phyloP scores from a whole-genome alignment of 2,113 vertebrate genomes.

The Micromys minutus region DNA sequence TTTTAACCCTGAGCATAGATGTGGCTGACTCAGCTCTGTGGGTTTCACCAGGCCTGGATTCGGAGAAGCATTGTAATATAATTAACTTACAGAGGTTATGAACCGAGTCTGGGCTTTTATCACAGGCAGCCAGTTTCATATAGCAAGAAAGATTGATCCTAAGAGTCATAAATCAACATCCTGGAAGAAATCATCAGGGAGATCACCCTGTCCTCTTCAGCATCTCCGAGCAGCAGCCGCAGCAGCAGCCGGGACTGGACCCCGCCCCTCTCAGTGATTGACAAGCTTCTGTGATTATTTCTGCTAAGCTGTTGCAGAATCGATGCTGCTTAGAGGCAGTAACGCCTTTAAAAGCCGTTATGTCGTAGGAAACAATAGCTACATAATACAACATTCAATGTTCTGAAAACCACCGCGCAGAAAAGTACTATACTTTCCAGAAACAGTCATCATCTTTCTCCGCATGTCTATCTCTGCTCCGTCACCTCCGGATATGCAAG shows the following conservation, averaged over 20 bases:
- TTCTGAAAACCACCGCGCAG: conserved; percentile 34
- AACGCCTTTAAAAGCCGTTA: conserved; percentile 61
- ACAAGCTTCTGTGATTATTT: conserved; percentile 22
- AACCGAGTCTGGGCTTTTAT: conserved; percentile 7
- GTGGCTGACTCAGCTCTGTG: conserved; percentile 2
- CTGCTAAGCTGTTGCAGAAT: conserved; percentile 9
- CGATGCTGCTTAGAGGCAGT: conserved; percentile 27
- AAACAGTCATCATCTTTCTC: conserved; percentile 21
- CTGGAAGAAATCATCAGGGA: background rate
- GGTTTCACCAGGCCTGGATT: background rate
- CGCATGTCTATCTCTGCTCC: background rate
- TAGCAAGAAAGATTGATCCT: background rate
- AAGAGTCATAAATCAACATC: background rate
- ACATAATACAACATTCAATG: conserved; percentile 63
- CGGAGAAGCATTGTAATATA: background rate
- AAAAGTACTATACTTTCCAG: conserved; percentile 46
- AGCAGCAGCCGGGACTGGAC: background rate
- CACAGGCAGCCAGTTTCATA: background rate
- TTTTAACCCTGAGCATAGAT: conserved; percentile 40
- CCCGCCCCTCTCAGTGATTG: background rate
- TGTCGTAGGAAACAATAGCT: conserved; percentile 49
- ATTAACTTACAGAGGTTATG: background rate
- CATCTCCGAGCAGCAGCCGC: background rate
- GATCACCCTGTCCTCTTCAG: background rate
- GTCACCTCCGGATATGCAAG: background rate